Conservation (phyloP, 2,888 invertebrate species). For the Dynastes tityus region DNA sequence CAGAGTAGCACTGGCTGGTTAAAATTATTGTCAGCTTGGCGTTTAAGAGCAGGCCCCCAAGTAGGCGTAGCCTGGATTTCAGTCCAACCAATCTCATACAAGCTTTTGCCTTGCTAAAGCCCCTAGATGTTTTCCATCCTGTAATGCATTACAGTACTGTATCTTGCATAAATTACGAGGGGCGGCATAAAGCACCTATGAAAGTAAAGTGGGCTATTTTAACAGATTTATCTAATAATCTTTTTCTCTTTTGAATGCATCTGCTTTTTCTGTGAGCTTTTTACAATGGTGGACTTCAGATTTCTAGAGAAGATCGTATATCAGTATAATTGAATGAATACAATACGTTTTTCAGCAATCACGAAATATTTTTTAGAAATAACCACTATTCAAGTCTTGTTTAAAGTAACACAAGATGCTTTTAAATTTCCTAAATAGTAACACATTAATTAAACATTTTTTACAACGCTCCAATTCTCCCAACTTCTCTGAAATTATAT, state of each 20-base stretch:
- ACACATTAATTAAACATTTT: no score
- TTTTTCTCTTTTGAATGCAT: conserved; percentile 57
- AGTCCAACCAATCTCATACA: conserved; percentile 51
- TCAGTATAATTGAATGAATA: conserved; percentile 2
- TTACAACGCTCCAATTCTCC: no score
- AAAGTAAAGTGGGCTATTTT: conserved; percentile 63
- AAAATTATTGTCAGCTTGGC: conserved; percentile 52
- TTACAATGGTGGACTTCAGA: conserved; percentile 21
- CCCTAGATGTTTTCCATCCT: conserved; percentile 55
- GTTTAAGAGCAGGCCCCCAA: conserved; percentile 46
- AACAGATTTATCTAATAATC: conserved; percentile 65
- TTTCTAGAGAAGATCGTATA: no score
- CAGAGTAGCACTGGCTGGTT: conserved; percentile 53
- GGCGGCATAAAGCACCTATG: conserved; percentile 61
- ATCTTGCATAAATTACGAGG: conserved; percentile 53
- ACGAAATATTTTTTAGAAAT: no score
- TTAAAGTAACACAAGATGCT: no score
- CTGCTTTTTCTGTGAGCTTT: conserved; percentile 35
- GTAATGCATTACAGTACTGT: conserved; percentile 52
- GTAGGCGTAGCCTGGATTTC: conserved; percentile 52
- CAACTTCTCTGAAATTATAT: no score
- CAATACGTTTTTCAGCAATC: background rate
- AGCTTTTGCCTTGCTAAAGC: conserved; percentile 51
- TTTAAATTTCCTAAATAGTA: no score
- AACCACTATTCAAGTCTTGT: no score